These are phyloP conservation scores for Agrochola lota DNA, from an alignment of 2,888 invertebrate genomes.

Conservation along the genomic window DNA sequence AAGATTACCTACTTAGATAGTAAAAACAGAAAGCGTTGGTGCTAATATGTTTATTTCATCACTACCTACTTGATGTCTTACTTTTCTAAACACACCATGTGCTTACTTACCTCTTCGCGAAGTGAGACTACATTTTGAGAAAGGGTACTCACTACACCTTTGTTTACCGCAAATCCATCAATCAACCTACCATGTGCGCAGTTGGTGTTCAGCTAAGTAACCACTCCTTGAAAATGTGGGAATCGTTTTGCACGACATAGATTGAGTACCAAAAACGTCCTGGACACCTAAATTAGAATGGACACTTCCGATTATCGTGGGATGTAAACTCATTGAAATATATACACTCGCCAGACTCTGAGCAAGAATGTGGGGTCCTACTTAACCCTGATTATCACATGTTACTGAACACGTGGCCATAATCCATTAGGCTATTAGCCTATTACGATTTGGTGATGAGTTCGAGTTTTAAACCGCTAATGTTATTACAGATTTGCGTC, in stretches of 20 bases:
- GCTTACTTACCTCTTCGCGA: no score
- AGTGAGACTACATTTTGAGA: neutral
- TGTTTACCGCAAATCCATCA: neutral
- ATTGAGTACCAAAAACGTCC: neutral
- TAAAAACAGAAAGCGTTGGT: neutral
- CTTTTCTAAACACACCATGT: neutral
- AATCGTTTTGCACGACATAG: neutral
- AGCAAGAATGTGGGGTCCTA: neutral
- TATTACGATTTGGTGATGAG: constrained; percentile 33
- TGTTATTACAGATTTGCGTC: constrained; percentile 27
- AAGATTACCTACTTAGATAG: neutral
- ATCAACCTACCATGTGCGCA: neutral
- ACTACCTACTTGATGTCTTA: neutral
- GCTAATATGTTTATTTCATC: neutral
- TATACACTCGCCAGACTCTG: neutral
- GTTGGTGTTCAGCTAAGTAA: neutral
- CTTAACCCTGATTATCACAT: neutral
- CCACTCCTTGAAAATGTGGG: neutral
- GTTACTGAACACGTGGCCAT: constrained; percentile 31
- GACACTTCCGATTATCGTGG: neutral
- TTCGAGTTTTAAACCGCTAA: constrained; percentile 18
- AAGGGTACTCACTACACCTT: neutral
- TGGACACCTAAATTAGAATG: constrained; percentile 2
- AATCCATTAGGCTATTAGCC: constrained; percentile 40
- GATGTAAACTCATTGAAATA: neutral